Base-by-base conservation (phyloP, 2,113 vertebrate genomes). In the Hypomesus transpacificus region DNA sequence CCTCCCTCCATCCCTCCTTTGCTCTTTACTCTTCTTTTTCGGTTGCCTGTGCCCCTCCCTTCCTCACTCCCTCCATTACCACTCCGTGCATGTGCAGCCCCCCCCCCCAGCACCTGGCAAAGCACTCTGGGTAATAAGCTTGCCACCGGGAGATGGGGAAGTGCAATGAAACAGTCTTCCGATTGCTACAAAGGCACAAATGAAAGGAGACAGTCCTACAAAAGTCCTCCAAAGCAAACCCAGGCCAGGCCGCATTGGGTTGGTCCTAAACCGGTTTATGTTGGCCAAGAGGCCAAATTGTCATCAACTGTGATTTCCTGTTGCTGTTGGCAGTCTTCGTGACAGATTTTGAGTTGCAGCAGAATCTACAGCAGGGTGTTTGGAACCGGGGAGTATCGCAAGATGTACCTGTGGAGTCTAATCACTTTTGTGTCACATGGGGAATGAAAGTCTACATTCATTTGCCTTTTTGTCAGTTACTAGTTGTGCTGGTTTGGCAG, bases 41-140 rank as follows among this genome's bases (percentile, higher is more conserved):
- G 53, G 53, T n/a, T 56, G 53, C 53, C 53, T 18, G 26, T 34
- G n/a, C 68, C 57, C 18, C 31, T 34, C 11, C n/a, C 13, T 17
- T 8, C 54, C 57, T 28, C 74, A 18, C 22, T 2, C 22, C 52
- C 26, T 51, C 39, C 39, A 46, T 46, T 46, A 46, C 39, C 66
- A 7, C 51, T 56, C 54, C 22, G 28, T n/a, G 59, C 22, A 26
- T 51, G 26, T 28, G 31, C 22, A 21, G 22, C 21, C 66, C 71
- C 51, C 66, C 50, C 51, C 52, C 66, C 52, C 26, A 52, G 76
- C 76, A 78, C 71, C 68, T 78, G 76, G 28, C 71, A 50, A 46
- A 7, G 26, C 72, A 67, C 76, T 74, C 71, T 64, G 57, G 71
- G 71, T 69, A 22, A 74, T 62, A 61, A 69, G 64, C 76, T 57